Conservation (phyloP, 2,888 invertebrate genomes). For the Copidosoma aretas region DNA sequence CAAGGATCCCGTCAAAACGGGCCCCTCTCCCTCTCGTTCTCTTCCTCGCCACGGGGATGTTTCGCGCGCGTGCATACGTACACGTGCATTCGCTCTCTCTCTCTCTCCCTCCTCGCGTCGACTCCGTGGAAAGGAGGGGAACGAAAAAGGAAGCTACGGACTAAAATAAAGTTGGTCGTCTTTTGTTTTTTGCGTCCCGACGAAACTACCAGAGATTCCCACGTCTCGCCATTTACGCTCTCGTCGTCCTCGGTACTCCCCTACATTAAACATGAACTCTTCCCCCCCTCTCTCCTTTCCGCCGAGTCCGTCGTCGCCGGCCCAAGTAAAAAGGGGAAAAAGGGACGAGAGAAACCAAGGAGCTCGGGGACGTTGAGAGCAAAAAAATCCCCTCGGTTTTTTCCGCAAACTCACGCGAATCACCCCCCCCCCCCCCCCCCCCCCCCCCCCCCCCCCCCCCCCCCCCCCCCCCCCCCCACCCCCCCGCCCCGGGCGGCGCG, state of each 20-base stretch:
- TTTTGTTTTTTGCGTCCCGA: not conserved
- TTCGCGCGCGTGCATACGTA: too few relatives aligned
- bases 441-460: too few relatives aligned
- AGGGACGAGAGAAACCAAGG: constrained; percentile 22
- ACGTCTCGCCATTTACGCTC: constrained; percentile 27
- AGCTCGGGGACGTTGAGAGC: constrained; percentile 16
- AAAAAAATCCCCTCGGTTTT: not conserved
- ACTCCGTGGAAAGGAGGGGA: not conserved
- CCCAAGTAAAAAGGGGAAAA: constrained; percentile 21
- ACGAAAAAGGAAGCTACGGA: too few relatives aligned
- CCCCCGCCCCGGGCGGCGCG: too few relatives aligned
- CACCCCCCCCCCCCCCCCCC: not conserved
- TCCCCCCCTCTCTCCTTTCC: too few relatives aligned
- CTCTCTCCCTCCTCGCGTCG: too few relatives aligned
- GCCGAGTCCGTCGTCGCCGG: constrained; percentile 16
- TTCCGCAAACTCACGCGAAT: too few relatives aligned
- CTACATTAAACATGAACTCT: constrained; percentile 37
- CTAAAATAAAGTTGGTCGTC: too few relatives aligned
- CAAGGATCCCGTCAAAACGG: constrained; percentile 12
- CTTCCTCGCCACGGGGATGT: not conserved
- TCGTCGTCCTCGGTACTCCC: not conserved
- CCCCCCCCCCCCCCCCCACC: too few relatives aligned
- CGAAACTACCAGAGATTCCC: constrained; percentile 31
- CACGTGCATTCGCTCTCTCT: too few relatives aligned
- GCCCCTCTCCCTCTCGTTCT: constrained; percentile 6